Evolutionary conservation across 2,888 invertebrate species (phyloP), one percentile per base, ranked within the genome.

Genomic region (Xanthia togata): DNA sequence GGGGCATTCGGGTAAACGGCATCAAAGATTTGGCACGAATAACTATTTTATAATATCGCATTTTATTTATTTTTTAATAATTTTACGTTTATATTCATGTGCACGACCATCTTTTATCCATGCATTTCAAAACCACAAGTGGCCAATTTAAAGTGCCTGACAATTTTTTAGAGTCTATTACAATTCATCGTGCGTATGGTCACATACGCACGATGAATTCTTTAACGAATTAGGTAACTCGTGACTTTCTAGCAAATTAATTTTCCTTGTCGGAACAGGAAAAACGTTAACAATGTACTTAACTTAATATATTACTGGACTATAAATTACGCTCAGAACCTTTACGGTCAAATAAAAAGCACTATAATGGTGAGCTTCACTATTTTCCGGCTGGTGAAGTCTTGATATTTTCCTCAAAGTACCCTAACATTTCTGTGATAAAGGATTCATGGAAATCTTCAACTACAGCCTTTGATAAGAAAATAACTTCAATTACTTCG

Each of bases 231-330:
- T 62, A n/a, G 14, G 8, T n/a, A 38, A n/a, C 35, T 14, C 23
- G 8, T 20, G 23, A 50, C 17, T 20, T 53, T 11, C 50, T 38
- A n/a, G 35, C 5, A 17, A 68, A 50, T 35, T 35, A 17, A 20
- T 9, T 50, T 8, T n/a, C 5, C 23, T 50, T 35, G 23, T n/a
- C 9, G n/a, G 23, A 23, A n/a, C 53, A 26, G 26, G 9, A 38
- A 57, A 20, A 57, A 41, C 35, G 35, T 44, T 26, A 69, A 57
- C n/a, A 67, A 73, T 55, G 68, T 67, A 50, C 50, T 50, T 50
- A 69, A 47, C 20, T 26, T 47, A 60, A 31, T 38, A 38, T 20
- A 41, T 71, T 50, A 41, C 72, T 38, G 38, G 4, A 60, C 23
- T 31, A 65, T 65, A 47, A 47, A 57, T 47, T 50, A 60, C 50